phyloP scores from a whole-genome alignment of 2,888 invertebrate genomes.

The Alviniconcha strummeri region DNA sequence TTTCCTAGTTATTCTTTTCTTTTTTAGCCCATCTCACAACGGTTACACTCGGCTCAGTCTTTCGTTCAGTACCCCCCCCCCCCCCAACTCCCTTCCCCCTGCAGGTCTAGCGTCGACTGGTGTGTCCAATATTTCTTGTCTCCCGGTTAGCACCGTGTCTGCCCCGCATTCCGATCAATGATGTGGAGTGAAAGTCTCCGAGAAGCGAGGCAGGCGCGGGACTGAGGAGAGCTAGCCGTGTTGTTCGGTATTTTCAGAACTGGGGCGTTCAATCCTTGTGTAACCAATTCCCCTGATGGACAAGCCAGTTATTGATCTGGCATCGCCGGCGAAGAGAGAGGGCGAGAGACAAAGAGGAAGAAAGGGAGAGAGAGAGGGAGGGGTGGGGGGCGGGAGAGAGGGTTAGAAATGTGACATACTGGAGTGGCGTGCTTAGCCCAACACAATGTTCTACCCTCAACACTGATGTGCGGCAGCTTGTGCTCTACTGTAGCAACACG shows the following conservation, averaged over 20 bases:
- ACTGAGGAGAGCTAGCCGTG: neutral
- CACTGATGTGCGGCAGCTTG: too few relatives aligned
- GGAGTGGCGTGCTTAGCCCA: too few relatives aligned
- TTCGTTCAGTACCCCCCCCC: neutral
- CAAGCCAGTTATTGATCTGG: constrained; percentile 3
- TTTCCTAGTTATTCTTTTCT: too few relatives aligned
- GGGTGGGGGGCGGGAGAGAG: neutral
- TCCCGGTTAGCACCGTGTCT: neutral
- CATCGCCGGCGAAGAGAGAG: neutral
- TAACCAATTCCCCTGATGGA: constrained; percentile 27
- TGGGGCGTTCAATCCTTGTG: constrained; percentile 27
- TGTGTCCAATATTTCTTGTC: neutral
- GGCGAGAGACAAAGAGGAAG: neutral
- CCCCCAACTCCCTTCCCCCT: constrained; percentile 1
- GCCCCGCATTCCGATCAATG: neutral
- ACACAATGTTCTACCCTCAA: too few relatives aligned
- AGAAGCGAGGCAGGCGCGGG: neutral
- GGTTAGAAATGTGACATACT: too few relatives aligned
- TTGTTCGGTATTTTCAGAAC: constrained; percentile 21
- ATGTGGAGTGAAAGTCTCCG: neutral
- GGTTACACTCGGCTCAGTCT: too few relatives aligned
- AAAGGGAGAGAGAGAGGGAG: neutral
- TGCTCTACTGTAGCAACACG: too few relatives aligned
- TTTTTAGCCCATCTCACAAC: too few relatives aligned
- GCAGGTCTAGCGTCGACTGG: too few relatives aligned